Evolutionary conservation across 2,113 vertebrate genomes (phyloP), one percentile per base, ranked within the genome.

Genomic region (Toxotes chatareus): DNA sequence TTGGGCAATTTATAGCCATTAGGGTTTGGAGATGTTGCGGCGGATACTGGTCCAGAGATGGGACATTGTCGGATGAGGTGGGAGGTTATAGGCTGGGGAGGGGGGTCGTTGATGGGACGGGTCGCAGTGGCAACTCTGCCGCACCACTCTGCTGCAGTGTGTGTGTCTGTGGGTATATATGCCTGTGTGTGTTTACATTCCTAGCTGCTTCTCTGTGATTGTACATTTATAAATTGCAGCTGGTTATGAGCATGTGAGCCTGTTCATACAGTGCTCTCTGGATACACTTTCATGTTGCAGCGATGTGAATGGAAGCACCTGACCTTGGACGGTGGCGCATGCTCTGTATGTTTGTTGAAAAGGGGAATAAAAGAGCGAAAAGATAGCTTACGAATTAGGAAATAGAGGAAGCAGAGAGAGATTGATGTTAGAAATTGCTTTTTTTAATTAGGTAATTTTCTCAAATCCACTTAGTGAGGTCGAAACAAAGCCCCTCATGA

Each of bases 131-230:
- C 63, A 73, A 73, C 74, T 76, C 77, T 88, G 86, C 87, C 87
- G 91, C 92, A 91, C 84, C 87, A 83, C 82, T 89, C 82, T 92
- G 91, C 92, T 92, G 91, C 91, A 92, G 88, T 91, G 64, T 70
- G 80, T 40, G 80, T 82, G 34, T 57, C 16, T 40, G 4, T 32
- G 63, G 23, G 17, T 36, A 14, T 61, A 53, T 76, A 71, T 69
- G 17, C 64, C 49, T 53, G 47, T 82, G 51, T 75, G 31, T 73
- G 47, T 75, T 40, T 69, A 42, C 32, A 65, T 67, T 66, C 55
- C 9, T 21, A 38, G 46, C 1, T 44, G 56, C 64, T 16, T 74
- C 23, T 59, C 47, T 72, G 36, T 73, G 63, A 34, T 60, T 69
- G 36, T 38, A 53, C 16, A 49, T 72, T 34, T 47, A 2, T 49